Conservation (phyloP, 2,888 invertebrate genomes). For the Synergus umbraculus region DNA sequence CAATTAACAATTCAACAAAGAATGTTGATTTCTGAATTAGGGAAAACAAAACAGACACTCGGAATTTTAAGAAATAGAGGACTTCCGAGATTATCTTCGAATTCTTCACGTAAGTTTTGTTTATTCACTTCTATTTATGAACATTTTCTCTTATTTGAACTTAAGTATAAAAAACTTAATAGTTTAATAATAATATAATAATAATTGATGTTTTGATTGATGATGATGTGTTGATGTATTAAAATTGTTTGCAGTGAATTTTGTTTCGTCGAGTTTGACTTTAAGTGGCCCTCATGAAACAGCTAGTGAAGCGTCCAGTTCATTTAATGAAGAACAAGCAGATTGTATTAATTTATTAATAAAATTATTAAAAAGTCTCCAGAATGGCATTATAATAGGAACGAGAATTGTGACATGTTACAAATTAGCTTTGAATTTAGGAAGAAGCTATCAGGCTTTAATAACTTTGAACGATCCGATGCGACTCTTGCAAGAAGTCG, state of each 20-base stretch:
- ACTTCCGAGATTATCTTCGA: conserved; percentile 62
- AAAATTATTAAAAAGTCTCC: conserved; percentile 71
- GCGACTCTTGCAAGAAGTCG: conserved; percentile 79
- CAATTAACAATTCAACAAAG: conserved; percentile 84
- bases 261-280: conserved; percentile 33
- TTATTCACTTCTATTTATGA: conserved; percentile 32
- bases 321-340: conserved; percentile 59
- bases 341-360: conserved; percentile 67
- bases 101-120: conserved; percentile 57
- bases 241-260: conserved; percentile 51
- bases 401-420: conserved; percentile 80
- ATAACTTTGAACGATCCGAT: conserved; percentile 79
- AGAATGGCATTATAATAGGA: conserved; percentile 79
- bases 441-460: conserved; percentile 80
- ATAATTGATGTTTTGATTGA: not conserved
- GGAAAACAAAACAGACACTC: conserved; percentile 60
- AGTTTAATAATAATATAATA: not conserved
- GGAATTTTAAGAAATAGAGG: conserved; percentile 63
- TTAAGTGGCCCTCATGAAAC: conserved; percentile 43
- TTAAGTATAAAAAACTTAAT: not conserved
- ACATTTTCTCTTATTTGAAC: conserved; percentile 48
- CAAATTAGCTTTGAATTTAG: conserved; percentile 80
- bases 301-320: conserved; percentile 45
- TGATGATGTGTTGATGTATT: conserved; percentile 12
- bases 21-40: conserved; percentile 77